Evolutionary conservation across 2,888 invertebrate species (phyloP), one percentile per base, ranked within the genome.

Genomic region (Dryobota labecula): DNA sequence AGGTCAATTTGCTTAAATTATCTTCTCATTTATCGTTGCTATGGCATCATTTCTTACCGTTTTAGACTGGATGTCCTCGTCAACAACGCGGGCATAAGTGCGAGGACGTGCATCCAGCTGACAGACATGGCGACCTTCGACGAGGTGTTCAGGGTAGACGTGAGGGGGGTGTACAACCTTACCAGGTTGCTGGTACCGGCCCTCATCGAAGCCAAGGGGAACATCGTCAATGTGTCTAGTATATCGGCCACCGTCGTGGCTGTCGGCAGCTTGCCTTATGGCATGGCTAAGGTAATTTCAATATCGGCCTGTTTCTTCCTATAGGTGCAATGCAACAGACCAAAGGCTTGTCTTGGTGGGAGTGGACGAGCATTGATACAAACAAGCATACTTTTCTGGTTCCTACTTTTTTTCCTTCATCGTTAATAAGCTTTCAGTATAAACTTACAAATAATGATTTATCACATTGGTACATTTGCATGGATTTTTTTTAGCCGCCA

Each of bases 211-310:
- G 90, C 96, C 0, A 96, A 97, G 87, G 97, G 97, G 15, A 97
- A 96, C 76, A 96, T 98, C 80, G 97, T 98, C 4, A 98, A 98
- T 89, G 97, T 98, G 1, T 98, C 98, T 57, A 97, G 98, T 88
- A 97, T 98, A 8, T 96, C 86, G 2, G 91, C 66, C 0, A 94
- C 98, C 11, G 95, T 98, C 87, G 97, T 99, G 72, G 98, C 98
- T 87, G 97, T 98, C 2, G 98, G 98, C 11, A 97, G 98, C 8
- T 91, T 99, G 76, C 98, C 98, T 0, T 99, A 99, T 90, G 97
- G 97, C 83, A 97, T 99, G 96, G 98, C 98, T 7, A 99, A 99
- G 95, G 97, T 83, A 24, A 58, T 15, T 30, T 27, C 9, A 13
- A 30, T 60, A 43, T 20, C 20, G 11, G 18, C 38, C 9, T 38